phyloP scores from a whole-genome alignment of 2,797 vertebrate genomes.

The Cirrhinus mrigala region DNA sequence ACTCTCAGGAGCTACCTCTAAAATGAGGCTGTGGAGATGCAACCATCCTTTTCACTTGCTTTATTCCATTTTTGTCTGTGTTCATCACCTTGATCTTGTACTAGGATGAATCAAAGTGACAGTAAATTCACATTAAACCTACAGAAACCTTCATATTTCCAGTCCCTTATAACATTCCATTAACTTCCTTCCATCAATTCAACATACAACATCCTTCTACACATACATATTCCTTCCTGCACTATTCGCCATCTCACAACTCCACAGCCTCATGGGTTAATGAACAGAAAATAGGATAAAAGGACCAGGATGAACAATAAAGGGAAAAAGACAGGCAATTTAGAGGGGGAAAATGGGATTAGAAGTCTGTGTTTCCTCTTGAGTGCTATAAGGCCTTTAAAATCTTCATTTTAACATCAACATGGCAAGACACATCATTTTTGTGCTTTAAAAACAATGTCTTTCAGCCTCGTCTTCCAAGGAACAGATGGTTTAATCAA shows the following conservation, averaged over 20 bases:
- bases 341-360: neutral
- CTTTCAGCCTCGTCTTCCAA: neutral
- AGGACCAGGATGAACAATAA: neutral
- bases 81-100: neutral
- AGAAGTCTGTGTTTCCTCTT: neutral
- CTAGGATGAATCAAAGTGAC: constrained; percentile 10
- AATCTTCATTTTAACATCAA: constrained; percentile 37
- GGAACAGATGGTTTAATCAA: constrained; percentile 34
- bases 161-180: neutral
- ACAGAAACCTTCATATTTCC: constrained; percentile 12
- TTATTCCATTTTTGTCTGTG: neutral
- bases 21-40: constrained; percentile 38
- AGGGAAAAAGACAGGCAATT: neutral
- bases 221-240: neutral
- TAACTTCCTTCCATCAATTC: neutral
- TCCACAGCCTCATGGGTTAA: constrained; percentile 31
- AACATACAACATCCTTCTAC: constrained; percentile 33
- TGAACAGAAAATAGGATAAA: neutral
- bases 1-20: neutral
- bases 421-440: constrained; percentile 58
- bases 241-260: neutral
- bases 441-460: constrained; percentile 60
- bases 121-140: neutral
- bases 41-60: neutral
- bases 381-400: constrained; percentile 66